A percentile compares a stretch with the other conserved stretches of the same genome.
These are phyloP conservation scores for Vespertilio murinus DNA, from an alignment of 2,797 vertebrate species.

Conservation along the genomic window DNA sequence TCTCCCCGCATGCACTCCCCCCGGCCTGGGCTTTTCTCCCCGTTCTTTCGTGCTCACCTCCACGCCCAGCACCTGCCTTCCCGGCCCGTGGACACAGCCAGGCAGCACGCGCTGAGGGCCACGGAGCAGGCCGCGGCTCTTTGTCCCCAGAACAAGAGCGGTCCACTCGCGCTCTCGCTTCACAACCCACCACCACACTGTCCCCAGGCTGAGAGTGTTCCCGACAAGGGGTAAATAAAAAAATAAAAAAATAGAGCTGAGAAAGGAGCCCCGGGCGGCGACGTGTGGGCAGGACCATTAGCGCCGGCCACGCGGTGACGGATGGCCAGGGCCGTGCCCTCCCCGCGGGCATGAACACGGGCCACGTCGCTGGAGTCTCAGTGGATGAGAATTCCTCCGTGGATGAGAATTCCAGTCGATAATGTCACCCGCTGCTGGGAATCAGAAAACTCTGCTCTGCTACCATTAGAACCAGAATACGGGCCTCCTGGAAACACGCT, in stretches of 20 bases:
- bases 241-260: slow-evolving; percentile 20
- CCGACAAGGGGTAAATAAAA: neutral
- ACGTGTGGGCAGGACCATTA: neutral
- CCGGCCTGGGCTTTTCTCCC: neutral
- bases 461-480: slow-evolving; percentile 11
- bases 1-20: neutral
- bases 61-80: neutral
- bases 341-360: neutral
- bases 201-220: neutral
- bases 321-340: slow-evolving; percentile 37
- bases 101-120: neutral
- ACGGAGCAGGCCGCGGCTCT: neutral
- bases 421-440: slow-evolving; percentile 47
- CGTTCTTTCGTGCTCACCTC: slow-evolving; percentile 2
- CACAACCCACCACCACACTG: neutral
- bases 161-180: neutral
- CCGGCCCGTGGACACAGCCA: neutral
- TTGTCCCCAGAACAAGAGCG: neutral
- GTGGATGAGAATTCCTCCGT: slow-evolving; percentile 52
- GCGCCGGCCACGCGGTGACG: neutral
- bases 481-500: neutral
- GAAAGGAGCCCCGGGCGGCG: slow-evolving; percentile 48
- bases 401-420: slow-evolving; percentile 49
- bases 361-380: slow-evolving; percentile 17
- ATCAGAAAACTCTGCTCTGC: slow-evolving; percentile 49